A percentile compares a stretch with the other conserved stretches of the same genome.
Conservation (phyloP, 2,888 invertebrate genomes). For the Oscheius sp. region DNA sequence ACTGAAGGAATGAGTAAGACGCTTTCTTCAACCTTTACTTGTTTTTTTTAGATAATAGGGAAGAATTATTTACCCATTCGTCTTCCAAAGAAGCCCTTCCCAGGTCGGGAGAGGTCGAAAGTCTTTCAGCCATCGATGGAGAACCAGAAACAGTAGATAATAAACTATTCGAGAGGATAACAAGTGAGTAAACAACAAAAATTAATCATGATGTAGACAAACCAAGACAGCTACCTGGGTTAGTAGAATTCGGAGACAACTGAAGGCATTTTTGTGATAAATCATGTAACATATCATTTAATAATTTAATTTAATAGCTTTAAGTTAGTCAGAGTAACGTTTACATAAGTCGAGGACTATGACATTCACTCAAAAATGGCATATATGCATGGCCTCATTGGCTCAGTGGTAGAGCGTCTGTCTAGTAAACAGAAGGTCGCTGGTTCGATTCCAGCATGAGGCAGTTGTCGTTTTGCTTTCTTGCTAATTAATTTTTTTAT, state of each 20-base stretch:
- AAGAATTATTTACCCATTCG: neutral
- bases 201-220: neutral
- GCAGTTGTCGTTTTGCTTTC: too few relatives aligned
- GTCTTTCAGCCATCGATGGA: neutral
- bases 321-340: too few relatives aligned
- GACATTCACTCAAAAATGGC: too few relatives aligned
- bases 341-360: too few relatives aligned
- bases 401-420: conserved; percentile 67
- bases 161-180: conserved; percentile 15
- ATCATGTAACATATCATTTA: too few relatives aligned
- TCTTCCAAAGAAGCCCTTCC: conserved; percentile 1
- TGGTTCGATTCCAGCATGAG: conserved; percentile 61
- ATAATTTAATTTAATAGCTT: too few relatives aligned
- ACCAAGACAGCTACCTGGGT: conserved; percentile 19
- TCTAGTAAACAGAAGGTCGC: conserved; percentile 67
- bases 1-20: conserved; percentile 7
- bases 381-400: conserved; percentile 59
- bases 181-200: neutral
- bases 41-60: neutral
- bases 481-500: too few relatives aligned
- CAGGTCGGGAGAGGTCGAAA: conserved; percentile 18
- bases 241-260: conserved; percentile 19
- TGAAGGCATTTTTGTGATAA: too few relatives aligned
- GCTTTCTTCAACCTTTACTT: neutral
- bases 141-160: conserved; percentile 15